Percentiles rank a stretch among this genome's conserved stretches.
Conservation (phyloP, 2,888 invertebrate species). For the Lasioglossum vierecki region DNA sequence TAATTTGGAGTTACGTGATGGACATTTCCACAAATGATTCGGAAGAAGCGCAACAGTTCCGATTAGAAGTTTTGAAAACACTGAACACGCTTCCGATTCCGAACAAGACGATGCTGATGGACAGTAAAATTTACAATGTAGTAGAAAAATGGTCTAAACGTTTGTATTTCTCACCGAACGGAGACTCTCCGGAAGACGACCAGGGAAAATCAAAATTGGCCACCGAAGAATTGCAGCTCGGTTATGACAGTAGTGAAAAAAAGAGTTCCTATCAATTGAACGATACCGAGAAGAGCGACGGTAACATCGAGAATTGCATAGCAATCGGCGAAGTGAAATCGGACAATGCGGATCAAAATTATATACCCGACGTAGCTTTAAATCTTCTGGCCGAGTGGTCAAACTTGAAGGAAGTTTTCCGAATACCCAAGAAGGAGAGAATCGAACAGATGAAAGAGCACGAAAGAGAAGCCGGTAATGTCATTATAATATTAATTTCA, state of each 20-base stretch:
- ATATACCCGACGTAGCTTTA: slow-evolving; percentile 85
- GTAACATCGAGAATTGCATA: slow-evolving; percentile 63
- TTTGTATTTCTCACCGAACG: slow-evolving; percentile 74
- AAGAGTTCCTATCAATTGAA: slow-evolving; percentile 53
- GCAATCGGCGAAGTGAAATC: slow-evolving; percentile 63
- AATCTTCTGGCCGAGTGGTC: slow-evolving; percentile 91
- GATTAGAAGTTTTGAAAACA: slow-evolving; percentile 90
- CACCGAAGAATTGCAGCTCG: slow-evolving; percentile 72
- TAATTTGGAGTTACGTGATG: slow-evolving; percentile 97
- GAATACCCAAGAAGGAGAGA: slow-evolving; percentile 96
- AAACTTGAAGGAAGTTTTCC: slow-evolving; percentile 90
- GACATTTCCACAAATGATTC: slow-evolving; percentile 87
- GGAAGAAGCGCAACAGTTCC: slow-evolving; percentile 81
- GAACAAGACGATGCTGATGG: slow-evolving; percentile 96
- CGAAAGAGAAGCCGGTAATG: slow-evolving; percentile 92
- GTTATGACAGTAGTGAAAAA: slow-evolving; percentile 75
- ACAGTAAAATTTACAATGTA: slow-evolving; percentile 94
- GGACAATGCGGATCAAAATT: slow-evolving; percentile 68
- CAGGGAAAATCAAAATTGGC: slow-evolving; percentile 71
- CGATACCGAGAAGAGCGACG: slow-evolving; percentile 67
- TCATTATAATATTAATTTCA: neutral
- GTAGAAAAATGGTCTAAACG: slow-evolving; percentile 93
- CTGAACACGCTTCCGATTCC: slow-evolving; percentile 94
- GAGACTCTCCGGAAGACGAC: slow-evolving; percentile 80
- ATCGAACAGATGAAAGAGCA: slow-evolving; percentile 98